phyloP scores from a whole-genome alignment of 2,797 vertebrate species.

The Paedocypris micromegethes region DNA sequence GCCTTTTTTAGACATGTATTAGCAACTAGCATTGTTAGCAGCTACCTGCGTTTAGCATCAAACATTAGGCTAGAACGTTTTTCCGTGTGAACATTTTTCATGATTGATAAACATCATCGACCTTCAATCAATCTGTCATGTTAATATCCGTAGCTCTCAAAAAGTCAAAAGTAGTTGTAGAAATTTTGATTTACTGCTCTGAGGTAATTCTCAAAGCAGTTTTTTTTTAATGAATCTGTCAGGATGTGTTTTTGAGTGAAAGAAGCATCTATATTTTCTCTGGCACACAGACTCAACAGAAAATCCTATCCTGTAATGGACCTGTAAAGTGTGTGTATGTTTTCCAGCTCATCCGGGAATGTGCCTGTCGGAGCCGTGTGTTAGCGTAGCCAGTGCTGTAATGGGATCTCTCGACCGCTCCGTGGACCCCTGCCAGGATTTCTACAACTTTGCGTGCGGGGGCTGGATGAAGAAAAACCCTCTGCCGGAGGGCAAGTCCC shows the following conservation, averaged over 20 bases:
- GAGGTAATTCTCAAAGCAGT: too few relatives aligned
- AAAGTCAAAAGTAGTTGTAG: too few relatives aligned
- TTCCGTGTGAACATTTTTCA: too few relatives aligned
- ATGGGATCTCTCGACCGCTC: constrained; percentile 79
- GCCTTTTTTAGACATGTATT: too few relatives aligned
- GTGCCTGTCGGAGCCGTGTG: constrained; percentile 84
- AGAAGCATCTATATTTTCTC: not conserved
- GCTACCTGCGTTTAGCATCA: too few relatives aligned
- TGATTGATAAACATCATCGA: too few relatives aligned
- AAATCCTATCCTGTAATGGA: not conserved
- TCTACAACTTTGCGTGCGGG: constrained; percentile 89
- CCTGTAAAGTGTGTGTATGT: not conserved
- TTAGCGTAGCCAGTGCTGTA: constrained; percentile 81
- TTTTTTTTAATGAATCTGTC: too few relatives aligned
- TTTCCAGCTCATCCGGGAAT: constrained; percentile 66
- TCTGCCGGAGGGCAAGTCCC: constrained; percentile 88
- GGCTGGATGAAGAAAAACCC: constrained; percentile 93
- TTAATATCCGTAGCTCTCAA: too few relatives aligned
- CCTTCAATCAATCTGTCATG: too few relatives aligned
- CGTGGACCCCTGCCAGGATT: constrained; percentile 89
- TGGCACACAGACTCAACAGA: not conserved
- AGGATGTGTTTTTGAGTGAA: not conserved
- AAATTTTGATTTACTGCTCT: too few relatives aligned
- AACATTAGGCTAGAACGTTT: too few relatives aligned
- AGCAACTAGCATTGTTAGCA: too few relatives aligned